phyloP scores from a whole-genome alignment of 2,888 invertebrate species.

The Tiliacea citrago region DNA sequence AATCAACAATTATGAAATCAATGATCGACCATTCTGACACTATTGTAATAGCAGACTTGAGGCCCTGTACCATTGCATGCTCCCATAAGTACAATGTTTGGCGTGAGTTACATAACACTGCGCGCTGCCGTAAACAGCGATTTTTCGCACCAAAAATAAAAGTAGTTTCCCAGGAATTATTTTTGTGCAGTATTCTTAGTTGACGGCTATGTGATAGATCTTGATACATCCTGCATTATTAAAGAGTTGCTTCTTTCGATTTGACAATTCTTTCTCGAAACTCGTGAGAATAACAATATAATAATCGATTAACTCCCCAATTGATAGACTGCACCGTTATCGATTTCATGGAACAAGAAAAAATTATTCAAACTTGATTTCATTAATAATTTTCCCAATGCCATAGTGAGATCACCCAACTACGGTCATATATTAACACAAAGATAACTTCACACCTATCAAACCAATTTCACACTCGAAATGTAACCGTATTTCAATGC shows the following conservation, averaged over 20 bases:
- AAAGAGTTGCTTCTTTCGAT: background rate
- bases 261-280: slow-evolving; percentile 13
- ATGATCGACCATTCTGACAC: too few relatives aligned
- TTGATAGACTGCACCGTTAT: slow-evolving; percentile 47
- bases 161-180: too few relatives aligned
- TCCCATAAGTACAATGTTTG: too few relatives aligned
- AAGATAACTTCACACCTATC: slow-evolving; percentile 28
- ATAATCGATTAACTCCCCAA: slow-evolving; percentile 30
- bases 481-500: slow-evolving; percentile 25
- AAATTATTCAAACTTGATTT: slow-evolving; percentile 32
- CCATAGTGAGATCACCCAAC: slow-evolving; percentile 61
- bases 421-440: slow-evolving; percentile 44
- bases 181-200: too few relatives aligned
- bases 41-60: too few relatives aligned
- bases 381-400: slow-evolving; percentile 51
- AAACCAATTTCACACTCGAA: slow-evolving; percentile 12
- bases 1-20: too few relatives aligned
- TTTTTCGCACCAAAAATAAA: too few relatives aligned
- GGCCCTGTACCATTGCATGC: too few relatives aligned
- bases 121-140: too few relatives aligned
- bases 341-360: slow-evolving; percentile 46
- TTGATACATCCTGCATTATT: too few relatives aligned
- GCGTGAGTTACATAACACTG: too few relatives aligned
- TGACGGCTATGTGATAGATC: too few relatives aligned
- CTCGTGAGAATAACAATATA: slow-evolving; percentile 39